Conservation (phyloP, 1,140 invertebrate genomes). For the Neodiprion pinetum region DNA sequence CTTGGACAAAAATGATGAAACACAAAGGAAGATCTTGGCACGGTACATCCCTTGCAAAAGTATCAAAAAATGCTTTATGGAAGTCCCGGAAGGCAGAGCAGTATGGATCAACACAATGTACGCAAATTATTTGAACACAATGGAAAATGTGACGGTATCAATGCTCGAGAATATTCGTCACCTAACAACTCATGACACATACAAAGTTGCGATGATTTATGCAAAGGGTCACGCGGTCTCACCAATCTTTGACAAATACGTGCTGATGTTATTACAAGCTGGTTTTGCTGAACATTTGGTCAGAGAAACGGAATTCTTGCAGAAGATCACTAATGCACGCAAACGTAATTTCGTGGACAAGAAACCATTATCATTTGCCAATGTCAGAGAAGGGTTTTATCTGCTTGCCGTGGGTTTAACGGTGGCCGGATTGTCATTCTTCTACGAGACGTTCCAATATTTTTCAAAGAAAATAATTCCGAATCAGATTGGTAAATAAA, state of each 20-base stretch:
- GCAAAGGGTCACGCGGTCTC: not conserved
- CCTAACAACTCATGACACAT: not conserved
- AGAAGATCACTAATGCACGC: not conserved
- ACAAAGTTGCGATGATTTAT: not conserved
- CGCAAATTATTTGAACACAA: not conserved
- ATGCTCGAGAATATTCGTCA: not conserved
- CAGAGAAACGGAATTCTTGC: not conserved
- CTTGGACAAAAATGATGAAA: not conserved
- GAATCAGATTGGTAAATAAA: too few species aligned
- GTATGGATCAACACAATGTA: not conserved
- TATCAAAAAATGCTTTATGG: not conserved
- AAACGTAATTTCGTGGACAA: not conserved
- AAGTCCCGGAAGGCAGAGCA: not conserved
- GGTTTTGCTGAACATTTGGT: not conserved
- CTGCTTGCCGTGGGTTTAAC: not conserved
- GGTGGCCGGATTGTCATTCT: not conserved
- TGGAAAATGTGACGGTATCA: not conserved
- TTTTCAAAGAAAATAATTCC: too few species aligned
- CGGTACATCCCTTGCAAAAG: not conserved
- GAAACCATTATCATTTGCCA: not conserved
- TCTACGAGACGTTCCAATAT: slow-evolving; percentile 1
- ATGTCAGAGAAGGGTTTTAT: not conserved
- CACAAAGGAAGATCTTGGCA: not conserved
- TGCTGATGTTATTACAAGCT: not conserved
- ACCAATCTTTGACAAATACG: not conserved